Conservation (phyloP, 1,140 invertebrate species). For the Eciton burchellii region DNA sequence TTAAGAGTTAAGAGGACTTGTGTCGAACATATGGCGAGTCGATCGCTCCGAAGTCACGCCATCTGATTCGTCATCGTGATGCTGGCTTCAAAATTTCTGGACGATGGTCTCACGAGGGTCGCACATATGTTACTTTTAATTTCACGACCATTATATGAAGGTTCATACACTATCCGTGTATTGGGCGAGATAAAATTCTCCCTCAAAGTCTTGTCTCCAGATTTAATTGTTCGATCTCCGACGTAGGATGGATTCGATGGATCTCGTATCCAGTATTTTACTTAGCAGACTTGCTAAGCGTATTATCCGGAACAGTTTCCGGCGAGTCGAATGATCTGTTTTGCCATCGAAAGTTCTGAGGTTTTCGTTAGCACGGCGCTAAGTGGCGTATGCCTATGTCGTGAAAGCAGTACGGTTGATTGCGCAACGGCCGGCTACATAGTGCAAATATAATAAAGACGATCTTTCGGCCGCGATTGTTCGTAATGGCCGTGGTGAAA, state of each 20-base stretch:
- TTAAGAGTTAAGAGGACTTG: slow-evolving; percentile 41
- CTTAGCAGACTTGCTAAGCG: background rate
- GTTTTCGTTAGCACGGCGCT: background rate
- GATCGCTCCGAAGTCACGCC: slow-evolving; percentile 63
- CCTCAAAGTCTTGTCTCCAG: too few species aligned
- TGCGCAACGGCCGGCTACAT: slow-evolving; percentile 60
- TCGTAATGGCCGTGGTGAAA: slow-evolving; percentile 69
- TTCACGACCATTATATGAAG: slow-evolving; percentile 7
- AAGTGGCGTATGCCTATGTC: background rate
- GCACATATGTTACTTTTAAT: slow-evolving; percentile 54
- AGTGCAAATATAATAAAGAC: slow-evolving; percentile 77
- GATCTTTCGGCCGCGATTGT: slow-evolving; percentile 70
- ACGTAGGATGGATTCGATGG: too few species aligned
- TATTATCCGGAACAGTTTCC: background rate
- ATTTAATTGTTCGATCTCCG: too few species aligned
- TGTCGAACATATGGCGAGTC: slow-evolving; percentile 60
- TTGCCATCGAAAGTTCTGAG: slow-evolving; percentile 1
- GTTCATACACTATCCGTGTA: too few species aligned
- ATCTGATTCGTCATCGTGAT: slow-evolving; percentile 68
- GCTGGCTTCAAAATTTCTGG: background rate
- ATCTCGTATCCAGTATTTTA: too few species aligned
- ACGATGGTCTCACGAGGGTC: slow-evolving; percentile 8
- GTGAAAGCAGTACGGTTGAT: slow-evolving; percentile 56
- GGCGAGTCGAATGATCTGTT: background rate
- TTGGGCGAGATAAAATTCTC: too few species aligned